Evolutionary conservation across 2,797 vertebrate genomes (phyloP).

Genomic region (Mus caroli): DNA sequence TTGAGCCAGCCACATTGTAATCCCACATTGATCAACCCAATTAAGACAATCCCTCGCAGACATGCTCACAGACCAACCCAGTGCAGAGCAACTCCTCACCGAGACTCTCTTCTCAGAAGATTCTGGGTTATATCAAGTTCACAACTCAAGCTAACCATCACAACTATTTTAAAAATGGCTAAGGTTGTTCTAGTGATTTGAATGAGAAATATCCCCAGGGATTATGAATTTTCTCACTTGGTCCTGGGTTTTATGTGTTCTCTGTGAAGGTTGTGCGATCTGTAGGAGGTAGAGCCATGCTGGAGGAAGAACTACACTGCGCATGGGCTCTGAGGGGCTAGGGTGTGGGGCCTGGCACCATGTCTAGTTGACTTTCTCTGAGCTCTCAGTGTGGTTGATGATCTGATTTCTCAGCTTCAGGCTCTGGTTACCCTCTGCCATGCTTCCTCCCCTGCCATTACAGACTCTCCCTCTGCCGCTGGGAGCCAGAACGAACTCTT

Average conservation of each 20-base stretch:
- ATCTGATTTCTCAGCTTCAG: not conserved
- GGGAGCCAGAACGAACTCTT: too few species aligned
- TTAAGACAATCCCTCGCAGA: not conserved
- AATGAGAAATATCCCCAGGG: not conserved
- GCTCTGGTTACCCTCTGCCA: not conserved
- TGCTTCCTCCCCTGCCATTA: not conserved
- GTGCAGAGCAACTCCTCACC: not conserved
- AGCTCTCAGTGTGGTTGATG: not conserved
- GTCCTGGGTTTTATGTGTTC: too few species aligned
- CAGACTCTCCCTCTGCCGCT: too few species aligned
- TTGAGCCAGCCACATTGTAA: too few species aligned
- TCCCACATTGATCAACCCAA: not conserved
- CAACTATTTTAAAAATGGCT: not conserved
- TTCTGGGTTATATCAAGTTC: not conserved
- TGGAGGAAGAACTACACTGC: not conserved
- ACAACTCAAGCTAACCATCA: too few species aligned
- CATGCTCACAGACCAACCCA: not conserved
- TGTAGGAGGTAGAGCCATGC: not conserved
- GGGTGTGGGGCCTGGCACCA: not conserved
- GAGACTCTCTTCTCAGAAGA: not conserved
- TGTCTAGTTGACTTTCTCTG: not conserved
- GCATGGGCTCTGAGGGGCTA: not conserved
- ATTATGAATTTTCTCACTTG: too few species aligned
- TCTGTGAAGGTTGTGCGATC: not conserved
- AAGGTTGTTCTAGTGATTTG: not conserved